Evolutionary conservation across 2,113 vertebrate genomes (phyloP), one percentile per base, ranked within the genome.

Genomic region (Phrynosoma platyrhinos): DNA sequence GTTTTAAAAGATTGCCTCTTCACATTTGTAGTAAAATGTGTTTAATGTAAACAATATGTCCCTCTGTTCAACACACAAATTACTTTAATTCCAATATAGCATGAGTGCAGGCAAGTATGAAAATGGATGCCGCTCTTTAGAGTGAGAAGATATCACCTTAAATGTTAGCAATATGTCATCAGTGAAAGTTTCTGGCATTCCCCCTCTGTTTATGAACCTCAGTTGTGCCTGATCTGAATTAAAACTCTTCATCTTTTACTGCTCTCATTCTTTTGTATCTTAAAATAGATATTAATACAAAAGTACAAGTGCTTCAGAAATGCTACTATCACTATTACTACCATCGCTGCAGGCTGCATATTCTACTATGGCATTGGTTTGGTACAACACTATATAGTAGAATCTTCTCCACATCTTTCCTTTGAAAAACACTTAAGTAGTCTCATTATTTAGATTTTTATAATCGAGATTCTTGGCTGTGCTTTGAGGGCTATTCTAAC

Each of bases 21-120:
- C 21, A 89, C 14, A 71, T 90, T 30, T 71, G 76, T 91, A 91
- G 84, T 85, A 91, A 91, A 93, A 92, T 87, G 2, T 62, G 25
- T 25, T 88, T 85, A 75, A 58, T 88, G 9, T 83, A 88, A 92
- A 91, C 88, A 87, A 86, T 72, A 79, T 2, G 7, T 86, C 66
- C n/a, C 90, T 85, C 76, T 86, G 9, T 9, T 10, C 12, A 92
- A 53, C 74, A 30, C 6, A 86, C 20, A 86, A 1, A 79, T 3
- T 69, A 68, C 78, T 90, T 84, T 85, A 89, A 93, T 68, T 79
- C 32, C 75, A 2, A 66, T 88, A 72, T 3, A 79, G 79, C 62
- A 32, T 42, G 4, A 83, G 1, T 42, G 0, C 62, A 88, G 90
- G 84, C 4, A 85, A 75, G 0, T 0, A 9, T 1, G 13, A 18